Conservation (phyloP, 2,113 vertebrate species). For the Phalacrocorax pelagicus region DNA sequence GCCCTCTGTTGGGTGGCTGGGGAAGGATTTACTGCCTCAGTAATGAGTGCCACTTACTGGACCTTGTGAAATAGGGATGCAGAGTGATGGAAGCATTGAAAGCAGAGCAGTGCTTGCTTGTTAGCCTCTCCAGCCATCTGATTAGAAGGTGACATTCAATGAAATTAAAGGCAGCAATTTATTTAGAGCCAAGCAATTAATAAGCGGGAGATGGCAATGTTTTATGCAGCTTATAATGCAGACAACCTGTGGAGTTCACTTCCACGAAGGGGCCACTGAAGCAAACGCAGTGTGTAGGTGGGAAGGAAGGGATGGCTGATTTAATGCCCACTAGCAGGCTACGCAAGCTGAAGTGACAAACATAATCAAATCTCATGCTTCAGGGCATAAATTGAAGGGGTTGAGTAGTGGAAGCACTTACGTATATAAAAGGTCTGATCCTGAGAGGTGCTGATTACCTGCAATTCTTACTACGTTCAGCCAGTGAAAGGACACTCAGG, state of each 20-base stretch:
- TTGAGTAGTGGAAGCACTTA: not conserved
- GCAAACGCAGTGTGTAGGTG: not conserved
- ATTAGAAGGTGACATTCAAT: conserved; percentile 50
- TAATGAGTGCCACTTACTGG: not conserved
- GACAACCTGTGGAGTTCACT: conserved; percentile 13
- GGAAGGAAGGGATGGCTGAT: conserved; percentile 17
- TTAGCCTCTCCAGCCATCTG: conserved; percentile 6
- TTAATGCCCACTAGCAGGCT: conserved; percentile 37
- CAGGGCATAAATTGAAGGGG: conserved; percentile 49
- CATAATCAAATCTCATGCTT: conserved; percentile 61
- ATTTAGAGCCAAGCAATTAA: conserved; percentile 26
- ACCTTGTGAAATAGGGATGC: not conserved
- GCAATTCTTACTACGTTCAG: not conserved
- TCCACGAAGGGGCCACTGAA: not conserved
- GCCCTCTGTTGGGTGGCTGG: conserved; percentile 62
- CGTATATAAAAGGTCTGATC: not conserved
- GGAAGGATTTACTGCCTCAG: not conserved
- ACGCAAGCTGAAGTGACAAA: conserved; percentile 23
- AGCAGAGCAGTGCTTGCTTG: not conserved
- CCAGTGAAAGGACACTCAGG: not conserved
- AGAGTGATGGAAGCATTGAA: not conserved
- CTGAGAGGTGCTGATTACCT: conserved; percentile 34
- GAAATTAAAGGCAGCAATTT: conserved; percentile 21
- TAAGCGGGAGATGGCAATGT: not conserved
- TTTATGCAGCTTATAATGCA: conserved; percentile 17